Base-by-base conservation (phyloP, 2,113 vertebrate genomes). In the Scopus umbretta region DNA sequence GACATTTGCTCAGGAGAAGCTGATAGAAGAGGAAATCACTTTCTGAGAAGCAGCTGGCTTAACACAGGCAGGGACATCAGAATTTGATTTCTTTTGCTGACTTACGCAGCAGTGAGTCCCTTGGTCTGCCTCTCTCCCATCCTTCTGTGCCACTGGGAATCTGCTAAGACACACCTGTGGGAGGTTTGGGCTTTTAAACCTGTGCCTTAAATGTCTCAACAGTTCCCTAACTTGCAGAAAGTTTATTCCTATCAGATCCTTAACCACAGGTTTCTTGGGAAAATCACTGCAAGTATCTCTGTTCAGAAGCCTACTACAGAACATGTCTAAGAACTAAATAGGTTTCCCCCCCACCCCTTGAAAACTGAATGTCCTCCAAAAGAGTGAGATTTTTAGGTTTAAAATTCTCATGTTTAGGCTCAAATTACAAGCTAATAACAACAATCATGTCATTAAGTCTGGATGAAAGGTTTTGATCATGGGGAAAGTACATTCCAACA, bases 361-460 rank as follows among this genome's bases (percentile, higher is more conserved):
- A 67, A 92, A 89, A 70, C 11, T 3, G 22, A 75, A 79, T 10
- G 40, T 42, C 75, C 59, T 89, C 59, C 86, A 76, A 40, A 75
- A 80, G 83, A 80, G 10, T 68, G 68, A 40, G 29, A 88, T 66
- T 94, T 88, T 94, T 83, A 88, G 49, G 83, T 86, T 80, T 87
- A 43, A 76, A 94, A 86, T 85, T 81, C 47, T 91, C 15, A 6
- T 45, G 25, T 79, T 87, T 78, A 59, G 84, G 65, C 65, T 81
- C 78, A 81, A 91, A 85, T 94, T 55, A 75, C 73, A 85, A 89
- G 19, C 42, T 89, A 81, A 45, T 71, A 91, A 84, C 59, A 94
- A 94, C 70, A 91, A 59, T 79, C 52, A 71, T 36, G 38, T 87
- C 47, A 87, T 63, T 79, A 86, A 81, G 29, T 71, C 78, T 89